Evolutionary conservation across 2,113 vertebrate species (phyloP).

Genomic region (Pterocles burchelli): DNA sequence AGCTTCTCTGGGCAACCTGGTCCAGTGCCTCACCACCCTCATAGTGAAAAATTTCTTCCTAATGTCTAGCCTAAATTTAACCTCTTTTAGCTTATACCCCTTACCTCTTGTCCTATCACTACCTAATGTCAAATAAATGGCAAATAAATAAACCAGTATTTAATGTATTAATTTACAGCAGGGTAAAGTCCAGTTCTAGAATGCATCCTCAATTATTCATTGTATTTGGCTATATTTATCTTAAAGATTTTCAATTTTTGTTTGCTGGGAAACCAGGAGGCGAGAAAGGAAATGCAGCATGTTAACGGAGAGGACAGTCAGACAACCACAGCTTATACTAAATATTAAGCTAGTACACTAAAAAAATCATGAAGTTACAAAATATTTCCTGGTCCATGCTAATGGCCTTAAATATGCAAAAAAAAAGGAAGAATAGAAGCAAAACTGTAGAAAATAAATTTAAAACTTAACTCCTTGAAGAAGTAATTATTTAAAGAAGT

Average conservation of each 20-base stretch:
- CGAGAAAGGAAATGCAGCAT: not conserved
- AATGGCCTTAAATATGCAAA: not conserved
- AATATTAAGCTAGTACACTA: not conserved
- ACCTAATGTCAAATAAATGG: not conserved
- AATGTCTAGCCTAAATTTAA: too few relatives aligned
- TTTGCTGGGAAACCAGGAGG: not conserved
- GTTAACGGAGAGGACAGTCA: not conserved
- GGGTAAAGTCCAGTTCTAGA: not conserved
- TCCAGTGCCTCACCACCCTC: too few relatives aligned
- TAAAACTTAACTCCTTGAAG: not conserved
- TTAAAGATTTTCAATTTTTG: not conserved
- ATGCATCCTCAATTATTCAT: not conserved
- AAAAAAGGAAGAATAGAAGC: not conserved
- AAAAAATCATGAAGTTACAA: not conserved
- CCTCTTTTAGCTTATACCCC: too few relatives aligned
- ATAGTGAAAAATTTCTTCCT: too few relatives aligned
- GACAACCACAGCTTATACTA: not conserved
- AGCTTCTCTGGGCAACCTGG: too few relatives aligned
- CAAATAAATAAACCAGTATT: not conserved
- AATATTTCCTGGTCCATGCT: not conserved
- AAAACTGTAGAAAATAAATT: not conserved
- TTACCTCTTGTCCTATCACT: too few relatives aligned
- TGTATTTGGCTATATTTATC: not conserved
- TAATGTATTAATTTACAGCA: not conserved
- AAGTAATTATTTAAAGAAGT: conserved; percentile 4